Evolutionary conservation across 2,888 invertebrate genomes (phyloP), one percentile per base, ranked within the genome.

Genomic region (Noctua janthina): DNA sequence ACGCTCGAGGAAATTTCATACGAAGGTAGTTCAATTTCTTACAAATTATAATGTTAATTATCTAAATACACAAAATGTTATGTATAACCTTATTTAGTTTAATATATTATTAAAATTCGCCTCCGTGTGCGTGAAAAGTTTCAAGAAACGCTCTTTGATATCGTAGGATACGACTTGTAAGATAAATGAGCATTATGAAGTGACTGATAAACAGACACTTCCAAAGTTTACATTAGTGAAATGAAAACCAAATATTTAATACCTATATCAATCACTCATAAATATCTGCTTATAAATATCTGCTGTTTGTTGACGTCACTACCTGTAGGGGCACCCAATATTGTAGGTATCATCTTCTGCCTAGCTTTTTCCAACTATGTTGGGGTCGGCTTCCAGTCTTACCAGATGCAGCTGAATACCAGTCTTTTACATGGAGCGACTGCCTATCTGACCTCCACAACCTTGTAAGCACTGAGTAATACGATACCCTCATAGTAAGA

Each of bases 191-290:
- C 23, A 29, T 67, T 59, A 35, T 66, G 49, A 15, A 39, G 51
- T 39, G 20, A 67, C n/a, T 81, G 11, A 71, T 76, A 81, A 76
- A 66, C 59, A 81, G n/a, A 81, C 51, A 62, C 35, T 75, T 69
- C 15, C 3, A 62, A 75, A 75, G 35, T 51, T 62, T 68, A 46
- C 77, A 62, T 72, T 72, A 72, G 51, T 54, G 23, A 51, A 68
- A 68, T 77, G 23, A 71, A 82, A 79, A 78, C 64, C 43, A 54
- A 69, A 74, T 49, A 67, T 46, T 67, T 67, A 23, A 29, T 17
- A 76, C 15, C 8, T 23, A 62, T 39, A 66, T 49, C 35, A 56
- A 74, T 79, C 35, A 49, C 43, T 69, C 64, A 20, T 51, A 71
- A 67, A 62, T 43, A 59, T 59, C 56, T 56, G 49, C 43, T 69